Evolutionary conservation across 2,113 vertebrate genomes (phyloP).

Genomic region (Pardalotus punctatus): DNA sequence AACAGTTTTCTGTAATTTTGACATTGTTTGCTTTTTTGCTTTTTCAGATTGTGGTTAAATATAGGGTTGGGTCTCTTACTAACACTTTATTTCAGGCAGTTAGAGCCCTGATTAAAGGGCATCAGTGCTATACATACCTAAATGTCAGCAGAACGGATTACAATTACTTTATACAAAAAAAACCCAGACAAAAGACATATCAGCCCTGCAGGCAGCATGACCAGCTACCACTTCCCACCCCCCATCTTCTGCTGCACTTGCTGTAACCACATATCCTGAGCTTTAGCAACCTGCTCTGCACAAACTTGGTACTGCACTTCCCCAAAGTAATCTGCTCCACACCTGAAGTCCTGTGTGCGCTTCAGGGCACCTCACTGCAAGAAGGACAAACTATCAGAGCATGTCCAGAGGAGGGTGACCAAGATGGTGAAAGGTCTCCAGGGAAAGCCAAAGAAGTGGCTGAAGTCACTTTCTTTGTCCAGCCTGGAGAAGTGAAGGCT

Average conservation of each 20-base stretch:
- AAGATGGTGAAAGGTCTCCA: neutral
- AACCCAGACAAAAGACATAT: neutral
- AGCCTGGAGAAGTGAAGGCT: neutral
- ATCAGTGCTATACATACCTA: neutral
- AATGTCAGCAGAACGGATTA: neutral
- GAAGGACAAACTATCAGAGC: neutral
- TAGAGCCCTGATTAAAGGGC: neutral
- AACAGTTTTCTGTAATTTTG: neutral
- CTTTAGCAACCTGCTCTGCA: neutral
- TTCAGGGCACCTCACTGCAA: neutral
- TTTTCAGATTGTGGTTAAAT: neutral
- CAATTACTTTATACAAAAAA: neutral
- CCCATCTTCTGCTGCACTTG: neutral
- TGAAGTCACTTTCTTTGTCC: neutral
- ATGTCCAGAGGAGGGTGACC: neutral
- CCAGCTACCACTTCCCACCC: neutral
- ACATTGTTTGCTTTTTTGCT: neutral
- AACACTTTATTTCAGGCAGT: neutral
- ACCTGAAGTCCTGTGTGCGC: neutral
- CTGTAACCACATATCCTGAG: neutral
- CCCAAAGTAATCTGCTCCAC: neutral
- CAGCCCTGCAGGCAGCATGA: neutral
- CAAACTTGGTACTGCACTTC: neutral
- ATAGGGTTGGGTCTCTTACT: neutral
- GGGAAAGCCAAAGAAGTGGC: neutral